Evolutionary conservation across 2,113 vertebrate species (phyloP), one percentile per base, ranked within the genome.

Genomic region (Danionella cerebrum): DNA sequence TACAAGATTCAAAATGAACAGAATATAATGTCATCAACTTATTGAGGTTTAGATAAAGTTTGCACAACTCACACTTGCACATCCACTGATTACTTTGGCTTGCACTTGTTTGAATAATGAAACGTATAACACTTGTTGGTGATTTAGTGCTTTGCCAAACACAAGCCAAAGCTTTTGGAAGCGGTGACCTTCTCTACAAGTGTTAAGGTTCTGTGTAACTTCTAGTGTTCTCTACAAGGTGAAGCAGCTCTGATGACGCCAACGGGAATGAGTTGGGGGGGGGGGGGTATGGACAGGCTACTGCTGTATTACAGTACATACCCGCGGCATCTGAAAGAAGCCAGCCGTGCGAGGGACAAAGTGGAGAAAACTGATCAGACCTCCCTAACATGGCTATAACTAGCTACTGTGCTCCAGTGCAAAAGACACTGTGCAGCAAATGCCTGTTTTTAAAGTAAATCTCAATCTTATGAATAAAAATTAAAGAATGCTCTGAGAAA

Each of bases 251-350:
- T 19, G 57, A 51, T 47, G 47, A 70, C 68, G 67, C 13, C 57
- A 54, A 65, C 9, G 48, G 57, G 53, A 59, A 58, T 70, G 67
- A 66, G 66, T 63, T 48, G 38, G 67, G 47, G 47, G 82, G 84
- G 44, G 38, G 67, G 47, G 47, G 82, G 84, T 59, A 74, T 60
- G 88, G 77, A 74, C 58, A 82, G 71, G 69, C 74, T 63, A 74
- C 65, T 36, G 66, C 52, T 79, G 72, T 65, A 71, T 82, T 92
- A 93, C 93, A 73, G 93, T 92, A 93, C 93, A 73, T 94, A 95
- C 93, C 93, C 68, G 92, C 89, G 81, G 87, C 84, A 86, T 94
- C 93, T 95, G 90, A 79, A 84, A 83, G 78, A 60, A 84, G 84
- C 69, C 42, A 86, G 83, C 85, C 85, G 87, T 82, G 84, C 81